These are phyloP conservation scores for Melanocharis versteri DNA, from an alignment of 2,113 vertebrate species.

Conservation along the genomic window DNA sequence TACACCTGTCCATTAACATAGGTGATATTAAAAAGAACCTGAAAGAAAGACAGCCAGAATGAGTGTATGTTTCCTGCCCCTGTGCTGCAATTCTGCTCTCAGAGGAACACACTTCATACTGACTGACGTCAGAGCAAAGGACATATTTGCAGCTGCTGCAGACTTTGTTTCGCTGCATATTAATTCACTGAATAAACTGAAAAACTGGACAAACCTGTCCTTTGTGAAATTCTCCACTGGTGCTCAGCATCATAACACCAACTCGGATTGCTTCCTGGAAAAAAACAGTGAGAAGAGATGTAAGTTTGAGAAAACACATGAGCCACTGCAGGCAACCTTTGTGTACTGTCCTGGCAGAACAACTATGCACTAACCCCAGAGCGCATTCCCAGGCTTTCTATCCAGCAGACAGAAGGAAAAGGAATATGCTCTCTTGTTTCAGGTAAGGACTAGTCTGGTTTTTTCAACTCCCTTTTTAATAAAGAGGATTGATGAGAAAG, in stretches of 20 bases:
- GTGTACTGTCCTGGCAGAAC: not conserved
- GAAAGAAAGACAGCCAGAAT: conserved; percentile 54
- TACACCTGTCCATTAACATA: conserved; percentile 79
- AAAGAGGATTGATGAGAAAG: not conserved
- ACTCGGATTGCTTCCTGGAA: conserved; percentile 83
- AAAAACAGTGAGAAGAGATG: not conserved
- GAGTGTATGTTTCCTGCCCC: not conserved
- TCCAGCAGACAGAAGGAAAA: not conserved
- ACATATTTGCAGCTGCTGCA: not conserved
- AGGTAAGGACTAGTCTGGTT: not conserved
- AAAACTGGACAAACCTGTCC: conserved; percentile 78
- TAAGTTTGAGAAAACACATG: not conserved
- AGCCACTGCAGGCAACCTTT: not conserved
- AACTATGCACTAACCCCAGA: accelerated
- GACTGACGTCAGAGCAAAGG: not conserved
- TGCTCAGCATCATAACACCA: conserved; percentile 76
- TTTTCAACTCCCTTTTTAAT: not conserved
- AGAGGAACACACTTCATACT: not conserved
- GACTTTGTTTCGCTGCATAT: not conserved
- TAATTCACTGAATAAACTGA: not conserved
- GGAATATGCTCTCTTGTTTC: not conserved
- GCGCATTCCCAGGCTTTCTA: not conserved
- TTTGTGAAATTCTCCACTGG: conserved; percentile 72
- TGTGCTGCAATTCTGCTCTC: not conserved
- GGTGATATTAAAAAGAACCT: conserved; percentile 79